Percentiles rank a stretch among this genome's conserved stretches.
Conservation (phyloP, 2,888 invertebrate species). For the Caenorhabditis sp. region DNA sequence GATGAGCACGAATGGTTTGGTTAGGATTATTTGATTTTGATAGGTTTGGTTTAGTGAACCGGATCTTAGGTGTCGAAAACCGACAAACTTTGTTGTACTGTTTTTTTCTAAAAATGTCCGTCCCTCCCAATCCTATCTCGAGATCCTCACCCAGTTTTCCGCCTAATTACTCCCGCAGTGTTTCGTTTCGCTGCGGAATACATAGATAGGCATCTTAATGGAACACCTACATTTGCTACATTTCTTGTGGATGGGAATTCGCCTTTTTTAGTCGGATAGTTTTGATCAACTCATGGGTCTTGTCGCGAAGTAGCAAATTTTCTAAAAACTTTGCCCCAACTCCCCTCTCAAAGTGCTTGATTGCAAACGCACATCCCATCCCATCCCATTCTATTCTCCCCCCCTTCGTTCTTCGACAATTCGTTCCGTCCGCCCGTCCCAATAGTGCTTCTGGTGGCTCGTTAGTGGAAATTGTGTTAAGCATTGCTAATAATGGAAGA, state of each 20-base stretch:
- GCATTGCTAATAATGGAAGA: slow-evolving; percentile 59
- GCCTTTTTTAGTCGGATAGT: slow-evolving; percentile 14
- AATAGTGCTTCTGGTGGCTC: slow-evolving; percentile 24
- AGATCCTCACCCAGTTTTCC: slow-evolving; percentile 31
- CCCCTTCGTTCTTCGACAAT: slow-evolving; percentile 12
- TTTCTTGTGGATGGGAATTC: too few relatives aligned
- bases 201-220: slow-evolving; percentile 24
- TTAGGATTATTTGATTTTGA: neutral
- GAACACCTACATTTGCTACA: slow-evolving; percentile 50
- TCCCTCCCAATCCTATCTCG: neutral
- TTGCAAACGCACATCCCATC: slow-evolving; percentile 14
- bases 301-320: neutral
- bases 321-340: neutral
- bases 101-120: neutral
- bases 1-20: neutral
- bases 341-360: slow-evolving; percentile 16
- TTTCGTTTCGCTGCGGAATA: neutral
- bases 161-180: slow-evolving; percentile 35
- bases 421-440: slow-evolving; percentile 28
- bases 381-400: too few relatives aligned
- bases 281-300: too few relatives aligned
- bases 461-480: slow-evolving; percentile 64
- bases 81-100: too few relatives aligned
- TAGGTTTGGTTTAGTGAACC: too few relatives aligned
- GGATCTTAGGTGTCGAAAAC: too few relatives aligned